Evolutionary conservation across 2,113 vertebrate species (phyloP).

Genomic region (Ptilonorhynchus violaceus): DNA sequence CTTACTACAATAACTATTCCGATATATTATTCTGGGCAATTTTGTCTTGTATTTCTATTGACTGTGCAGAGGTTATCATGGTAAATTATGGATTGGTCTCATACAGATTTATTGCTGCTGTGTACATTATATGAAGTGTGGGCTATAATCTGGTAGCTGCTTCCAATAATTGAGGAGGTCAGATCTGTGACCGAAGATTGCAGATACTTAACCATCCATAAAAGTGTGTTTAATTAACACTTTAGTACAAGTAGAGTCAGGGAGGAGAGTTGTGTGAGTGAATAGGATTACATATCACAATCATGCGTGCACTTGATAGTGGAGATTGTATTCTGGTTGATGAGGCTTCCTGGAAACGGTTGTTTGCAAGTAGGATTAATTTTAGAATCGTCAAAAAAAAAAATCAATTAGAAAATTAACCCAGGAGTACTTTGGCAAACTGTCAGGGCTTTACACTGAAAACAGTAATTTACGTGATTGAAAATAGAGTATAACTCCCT

Average conservation of each 20-base stretch:
- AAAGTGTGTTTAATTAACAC: slow-evolving; percentile 39
- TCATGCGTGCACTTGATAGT: neutral
- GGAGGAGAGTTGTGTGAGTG: neutral
- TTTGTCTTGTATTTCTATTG: neutral
- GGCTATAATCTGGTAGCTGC: neutral
- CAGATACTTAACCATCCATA: slow-evolving; percentile 24
- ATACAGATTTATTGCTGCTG: neutral
- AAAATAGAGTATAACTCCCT: neutral
- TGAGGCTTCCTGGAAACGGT: slow-evolving; percentile 71
- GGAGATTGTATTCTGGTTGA: neutral
- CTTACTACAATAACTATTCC: neutral
- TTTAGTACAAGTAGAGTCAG: neutral
- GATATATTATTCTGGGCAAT: neutral
- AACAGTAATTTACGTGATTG: neutral
- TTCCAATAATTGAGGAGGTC: slow-evolving; percentile 38
- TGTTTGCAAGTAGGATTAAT: slow-evolving; percentile 73
- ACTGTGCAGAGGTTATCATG: neutral
- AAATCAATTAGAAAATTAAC: slow-evolving; percentile 18
- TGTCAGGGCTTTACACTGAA: slow-evolving; percentile 20
- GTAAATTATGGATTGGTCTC: neutral
- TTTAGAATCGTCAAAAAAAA: slow-evolving; percentile 45
- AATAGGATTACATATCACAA: neutral
- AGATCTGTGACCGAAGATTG: slow-evolving; percentile 11
- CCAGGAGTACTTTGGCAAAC: slow-evolving; percentile 65
- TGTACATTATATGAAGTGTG: neutral